These are phyloP conservation scores for Rhopalosiphum nymphaeae DNA, from an alignment of 2,888 invertebrate genomes.

Conservation along the genomic window DNA sequence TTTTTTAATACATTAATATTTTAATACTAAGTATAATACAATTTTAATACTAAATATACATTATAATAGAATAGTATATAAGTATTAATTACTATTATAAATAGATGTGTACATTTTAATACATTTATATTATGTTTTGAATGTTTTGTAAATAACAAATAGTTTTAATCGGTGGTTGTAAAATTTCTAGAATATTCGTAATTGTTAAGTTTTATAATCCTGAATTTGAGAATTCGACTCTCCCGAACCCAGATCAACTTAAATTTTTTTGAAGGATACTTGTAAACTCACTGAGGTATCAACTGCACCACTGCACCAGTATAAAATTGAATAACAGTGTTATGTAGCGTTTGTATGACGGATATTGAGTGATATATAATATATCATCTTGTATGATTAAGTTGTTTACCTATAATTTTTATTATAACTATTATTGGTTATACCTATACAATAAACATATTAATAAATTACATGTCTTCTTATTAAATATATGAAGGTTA, in stretches of 20 bases:
- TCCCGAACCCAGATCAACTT: background rate
- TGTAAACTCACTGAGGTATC: background rate
- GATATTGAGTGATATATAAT: background rate
- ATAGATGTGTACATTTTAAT: background rate
- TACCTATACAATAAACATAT: background rate
- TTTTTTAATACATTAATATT: background rate
- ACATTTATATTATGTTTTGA: background rate
- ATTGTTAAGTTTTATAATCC: too few species aligned
- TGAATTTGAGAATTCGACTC: background rate
- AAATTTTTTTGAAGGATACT: background rate
- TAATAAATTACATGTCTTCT: background rate
- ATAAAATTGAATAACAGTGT: background rate
- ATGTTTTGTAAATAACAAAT: too few species aligned
- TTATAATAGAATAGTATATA: background rate
- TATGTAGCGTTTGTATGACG: background rate
- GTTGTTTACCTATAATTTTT: too few species aligned
- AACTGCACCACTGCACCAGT: background rate
- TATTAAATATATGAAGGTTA: background rate
- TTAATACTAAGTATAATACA: too few species aligned
- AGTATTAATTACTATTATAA: background rate
- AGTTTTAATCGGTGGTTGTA: background rate
- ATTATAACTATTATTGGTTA: background rate
- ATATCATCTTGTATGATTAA: too few species aligned
- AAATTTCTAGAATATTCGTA: too few species aligned
- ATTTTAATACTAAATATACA: background rate